A percentile compares a stretch with the other conserved stretches of the same genome.
These are phyloP conservation scores for Engystomops pustulosus DNA, from an alignment of 2,113 vertebrate genomes.

Conservation along the genomic window DNA sequence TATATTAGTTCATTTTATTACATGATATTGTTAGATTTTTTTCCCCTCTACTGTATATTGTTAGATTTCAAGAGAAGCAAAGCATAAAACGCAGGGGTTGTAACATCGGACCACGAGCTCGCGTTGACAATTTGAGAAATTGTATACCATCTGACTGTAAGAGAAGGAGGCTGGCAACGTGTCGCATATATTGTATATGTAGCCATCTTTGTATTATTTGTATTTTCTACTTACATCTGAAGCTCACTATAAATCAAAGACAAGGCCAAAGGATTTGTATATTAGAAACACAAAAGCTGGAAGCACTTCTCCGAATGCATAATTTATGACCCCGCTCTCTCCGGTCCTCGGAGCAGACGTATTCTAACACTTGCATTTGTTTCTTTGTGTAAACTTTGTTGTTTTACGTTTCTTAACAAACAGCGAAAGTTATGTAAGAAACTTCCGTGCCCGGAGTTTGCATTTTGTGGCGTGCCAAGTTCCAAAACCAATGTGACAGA, in stretches of 20 bases:
- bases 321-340: slow-evolving; percentile 14
- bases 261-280: slow-evolving; percentile 40
- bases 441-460: not conserved
- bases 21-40: no score
- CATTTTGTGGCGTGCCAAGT: not conserved
- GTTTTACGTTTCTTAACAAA: slow-evolving; percentile 1
- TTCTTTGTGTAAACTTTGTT: slow-evolving; percentile 19
- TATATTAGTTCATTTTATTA: no score
- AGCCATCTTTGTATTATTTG: slow-evolving; percentile 21
- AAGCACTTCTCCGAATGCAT: slow-evolving; percentile 9
- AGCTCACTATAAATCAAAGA: slow-evolving; percentile 26
- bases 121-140: not conserved
- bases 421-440: slow-evolving; percentile 21
- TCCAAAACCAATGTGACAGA: slow-evolving; percentile 9
- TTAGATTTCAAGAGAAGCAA: no score
- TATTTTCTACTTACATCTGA: slow-evolving; percentile 10
- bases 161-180: not conserved
- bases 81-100: not conserved
- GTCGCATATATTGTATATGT: slow-evolving; percentile 6
- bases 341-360: not conserved
- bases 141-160: not conserved
- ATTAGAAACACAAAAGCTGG: slow-evolving; percentile 46
- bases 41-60: no score
- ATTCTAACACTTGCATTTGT: slow-evolving; percentile 21
- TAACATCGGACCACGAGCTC: not conserved